Base-by-base conservation (phyloP, 2,888 invertebrate species). In the Orchesella flavescens region DNA sequence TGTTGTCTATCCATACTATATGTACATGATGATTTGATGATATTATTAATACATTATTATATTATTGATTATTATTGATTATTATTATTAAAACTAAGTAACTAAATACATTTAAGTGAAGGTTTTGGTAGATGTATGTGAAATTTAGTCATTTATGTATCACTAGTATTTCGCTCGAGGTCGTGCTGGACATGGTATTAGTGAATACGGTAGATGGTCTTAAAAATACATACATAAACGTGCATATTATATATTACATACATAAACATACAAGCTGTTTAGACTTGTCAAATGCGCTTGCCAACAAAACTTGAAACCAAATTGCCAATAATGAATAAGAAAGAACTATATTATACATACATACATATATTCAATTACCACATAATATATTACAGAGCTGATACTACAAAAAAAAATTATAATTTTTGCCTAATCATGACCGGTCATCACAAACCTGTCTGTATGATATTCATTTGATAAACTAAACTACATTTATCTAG, bases 161-260 rank as follows among this genome's bases (percentile, higher is more conserved):
- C 34, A 4, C 34, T 34, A 34, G 34, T 34, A 34, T 34, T 34
- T 34, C 34, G 49, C 71, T 83, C 83, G 46, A 77, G 77, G 83
- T 77, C 83, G 83, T 83, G 83, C 83, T 83, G 83, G 83, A 83
- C 83, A 83, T 83, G 83, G 83, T 83, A 83, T 83, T 83, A 83
- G 77, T 69, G 73, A 74, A 43, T 80, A 73, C 46, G 44, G 17
- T 72, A 44, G 44, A 63, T 34, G 23, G 10, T 49, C 19, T 10
- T 17, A 7, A 2, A 12, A 9, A 44, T 17, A 46, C 69, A 2
- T 63, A 63, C 34, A 49, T 24, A 63, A 23, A 53, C 9, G 24
- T 57, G 24, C 34, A 57, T 57, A 15, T 24, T 17, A 72, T 49
- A 57, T 57, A 15, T 24, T 17, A 72, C 21, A 57, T 55, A 57